phyloP scores from a whole-genome alignment of 2,888 invertebrate genomes.

The Phyllotreta cruciferae region DNA sequence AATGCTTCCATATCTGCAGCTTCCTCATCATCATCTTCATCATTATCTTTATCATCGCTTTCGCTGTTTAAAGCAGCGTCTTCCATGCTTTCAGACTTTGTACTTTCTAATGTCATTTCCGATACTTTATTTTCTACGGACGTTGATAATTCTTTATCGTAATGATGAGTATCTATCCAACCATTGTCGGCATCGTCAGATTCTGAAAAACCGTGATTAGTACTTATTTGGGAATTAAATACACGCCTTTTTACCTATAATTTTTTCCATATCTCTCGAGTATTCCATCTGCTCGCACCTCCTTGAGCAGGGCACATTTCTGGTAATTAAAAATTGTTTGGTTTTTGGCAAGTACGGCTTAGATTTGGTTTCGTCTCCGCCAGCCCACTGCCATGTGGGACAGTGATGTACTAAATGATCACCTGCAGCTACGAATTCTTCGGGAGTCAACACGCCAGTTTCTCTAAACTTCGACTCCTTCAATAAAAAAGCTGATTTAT shows the following conservation, averaged over 20 bases:
- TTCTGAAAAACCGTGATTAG: slow-evolving; percentile 60
- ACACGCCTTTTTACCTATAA: slow-evolving; percentile 63
- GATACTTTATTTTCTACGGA: slow-evolving; percentile 78
- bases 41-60: slow-evolving; percentile 67
- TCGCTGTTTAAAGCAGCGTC: slow-evolving; percentile 58
- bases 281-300: slow-evolving; percentile 97
- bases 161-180: slow-evolving; percentile 99
- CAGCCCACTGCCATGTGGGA: slow-evolving; percentile 99
- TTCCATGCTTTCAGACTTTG: slow-evolving; percentile 62
- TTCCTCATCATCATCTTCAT: slow-evolving; percentile 80
- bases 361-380: slow-evolving; percentile 87
- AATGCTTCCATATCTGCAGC: slow-evolving; percentile 98
- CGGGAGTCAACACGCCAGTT: slow-evolving; percentile 97
- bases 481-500: slow-evolving; percentile 33
- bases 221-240: not conserved
- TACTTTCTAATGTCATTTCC: slow-evolving; percentile 87
- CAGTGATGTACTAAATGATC: slow-evolving; percentile 99
- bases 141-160: slow-evolving; percentile 63
- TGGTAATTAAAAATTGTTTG: slow-evolving; percentile 96
- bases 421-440: slow-evolving; percentile 98
- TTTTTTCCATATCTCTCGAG: slow-evolving; percentile 87
- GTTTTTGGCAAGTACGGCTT: slow-evolving; percentile 91
- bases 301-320: slow-evolving; percentile 96
- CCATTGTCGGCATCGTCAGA: slow-evolving; percentile 87
- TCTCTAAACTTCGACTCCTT: slow-evolving; percentile 97